Evolutionary conservation across 2,888 invertebrate species (phyloP).

Genomic region (Willowsia nigromaculata): DNA sequence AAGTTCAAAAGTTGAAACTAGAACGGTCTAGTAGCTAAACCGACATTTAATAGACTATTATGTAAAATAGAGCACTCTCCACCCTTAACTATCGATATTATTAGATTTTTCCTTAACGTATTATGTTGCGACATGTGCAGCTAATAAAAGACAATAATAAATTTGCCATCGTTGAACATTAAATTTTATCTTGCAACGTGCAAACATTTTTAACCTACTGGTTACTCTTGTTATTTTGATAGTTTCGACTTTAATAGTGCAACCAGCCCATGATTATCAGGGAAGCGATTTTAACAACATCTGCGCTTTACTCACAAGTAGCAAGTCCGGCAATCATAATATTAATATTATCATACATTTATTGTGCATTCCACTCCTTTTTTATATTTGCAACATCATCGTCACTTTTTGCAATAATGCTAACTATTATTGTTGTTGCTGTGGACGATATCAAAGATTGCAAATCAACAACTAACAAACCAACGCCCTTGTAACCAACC

Average conservation of each 20-base stretch:
- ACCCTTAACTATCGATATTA: neutral
- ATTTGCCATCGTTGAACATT: conserved; percentile 3
- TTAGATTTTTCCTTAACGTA: conserved; percentile 6
- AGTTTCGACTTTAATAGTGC: neutral
- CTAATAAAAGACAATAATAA: neutral
- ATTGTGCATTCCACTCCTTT: conserved; percentile 25
- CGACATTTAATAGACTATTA: too few relatives aligned
- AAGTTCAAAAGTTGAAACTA: too few relatives aligned
- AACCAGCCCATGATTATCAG: neutral
- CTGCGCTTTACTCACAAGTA: neutral
- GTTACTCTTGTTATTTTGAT: neutral
- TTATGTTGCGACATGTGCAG: neutral
- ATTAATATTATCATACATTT: conserved; percentile 16
- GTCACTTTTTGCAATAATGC: conserved; percentile 19
- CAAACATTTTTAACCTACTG: neutral
- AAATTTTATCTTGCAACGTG: neutral
- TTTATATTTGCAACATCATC: conserved; percentile 43
- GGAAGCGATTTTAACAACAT: neutral
- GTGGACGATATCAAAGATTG: conserved; percentile 23
- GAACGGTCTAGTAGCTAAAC: too few relatives aligned
- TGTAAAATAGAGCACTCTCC: neutral
- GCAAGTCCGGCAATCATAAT: conserved; percentile 14
- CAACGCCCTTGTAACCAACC: conserved; percentile 47
- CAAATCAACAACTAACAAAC: conserved; percentile 53
- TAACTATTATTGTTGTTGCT: conserved; percentile 43